phyloP scores from a whole-genome alignment of 1,140 invertebrate species.

The Pachyrhynchus sulphureomaculatus region DNA sequence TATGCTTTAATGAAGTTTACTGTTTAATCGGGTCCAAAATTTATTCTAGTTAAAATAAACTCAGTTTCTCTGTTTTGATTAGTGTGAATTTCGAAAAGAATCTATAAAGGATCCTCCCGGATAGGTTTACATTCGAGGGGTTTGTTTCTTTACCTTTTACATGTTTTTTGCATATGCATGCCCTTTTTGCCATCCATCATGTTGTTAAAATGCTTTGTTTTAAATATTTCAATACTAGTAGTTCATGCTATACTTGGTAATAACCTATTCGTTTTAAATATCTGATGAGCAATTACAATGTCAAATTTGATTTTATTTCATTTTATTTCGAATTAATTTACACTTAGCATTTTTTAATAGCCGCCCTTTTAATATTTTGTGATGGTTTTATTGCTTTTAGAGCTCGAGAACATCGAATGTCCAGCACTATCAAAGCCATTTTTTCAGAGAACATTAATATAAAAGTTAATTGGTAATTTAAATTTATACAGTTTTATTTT shows the following conservation, averaged over 20 bases:
- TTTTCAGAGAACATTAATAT: constrained; percentile 48
- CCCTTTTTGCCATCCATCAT: too few relatives aligned
- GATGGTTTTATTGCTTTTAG: constrained; percentile 40
- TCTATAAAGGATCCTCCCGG: background rate
- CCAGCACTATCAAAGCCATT: constrained; percentile 46
- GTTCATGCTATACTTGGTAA: too few relatives aligned
- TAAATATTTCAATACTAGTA: too few relatives aligned
- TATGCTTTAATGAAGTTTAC: background rate
- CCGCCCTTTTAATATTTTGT: constrained; percentile 9
- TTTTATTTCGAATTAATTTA: too few relatives aligned
- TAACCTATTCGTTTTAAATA: too few relatives aligned
- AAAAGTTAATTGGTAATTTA: constrained; percentile 38
- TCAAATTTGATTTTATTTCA: too few relatives aligned
- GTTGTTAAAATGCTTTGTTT: too few relatives aligned
- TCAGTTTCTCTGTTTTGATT: background rate
- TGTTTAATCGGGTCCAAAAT: constrained; percentile 3
- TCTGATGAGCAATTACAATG: too few relatives aligned
- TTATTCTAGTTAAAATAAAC: background rate
- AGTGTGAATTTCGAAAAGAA: background rate
- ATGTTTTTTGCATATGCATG: too few relatives aligned
- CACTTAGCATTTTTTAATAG: too few relatives aligned
- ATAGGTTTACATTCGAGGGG: too few relatives aligned
- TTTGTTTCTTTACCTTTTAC: too few relatives aligned
- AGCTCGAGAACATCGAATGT: constrained; percentile 39
- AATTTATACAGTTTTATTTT: constrained; percentile 19